phyloP scores from a whole-genome alignment of 1,140 invertebrate genomes.

The Myzus persicae region DNA sequence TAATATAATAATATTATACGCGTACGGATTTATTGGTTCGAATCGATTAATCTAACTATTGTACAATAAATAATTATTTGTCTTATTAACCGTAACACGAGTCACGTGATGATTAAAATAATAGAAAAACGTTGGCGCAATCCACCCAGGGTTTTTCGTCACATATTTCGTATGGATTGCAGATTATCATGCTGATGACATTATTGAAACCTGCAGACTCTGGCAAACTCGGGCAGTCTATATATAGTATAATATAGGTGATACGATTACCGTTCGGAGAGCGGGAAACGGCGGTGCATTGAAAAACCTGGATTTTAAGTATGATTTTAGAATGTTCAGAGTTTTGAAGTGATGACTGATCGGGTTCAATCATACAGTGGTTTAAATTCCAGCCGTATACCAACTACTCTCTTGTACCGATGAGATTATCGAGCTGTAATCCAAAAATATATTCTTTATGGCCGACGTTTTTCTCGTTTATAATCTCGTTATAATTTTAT shows the following conservation, averaged over 20 bases:
- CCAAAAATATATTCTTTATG: constrained; percentile 1
- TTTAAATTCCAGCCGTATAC: background rate
- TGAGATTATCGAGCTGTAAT: background rate
- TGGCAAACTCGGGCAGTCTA: background rate
- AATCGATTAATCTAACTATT: background rate
- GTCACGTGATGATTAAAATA: background rate
- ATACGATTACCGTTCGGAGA: background rate
- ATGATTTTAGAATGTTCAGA: background rate
- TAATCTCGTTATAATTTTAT: background rate
- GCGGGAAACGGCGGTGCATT: no score
- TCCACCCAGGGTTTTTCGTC: background rate
- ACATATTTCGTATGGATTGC: background rate
- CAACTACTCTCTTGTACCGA: background rate
- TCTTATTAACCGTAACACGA: background rate
- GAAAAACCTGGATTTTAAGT: no score
- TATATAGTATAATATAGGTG: no score
- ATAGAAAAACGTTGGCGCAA: background rate
- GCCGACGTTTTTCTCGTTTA: background rate
- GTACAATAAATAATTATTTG: background rate
- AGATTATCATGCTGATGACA: background rate
- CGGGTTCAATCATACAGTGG: background rate
- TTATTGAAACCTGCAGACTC: background rate
- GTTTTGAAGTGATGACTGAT: background rate
- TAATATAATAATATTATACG: background rate
- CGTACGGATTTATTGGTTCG: background rate